Conservation (phyloP, 2,888 invertebrate genomes). For the Ophion ventricosus region DNA sequence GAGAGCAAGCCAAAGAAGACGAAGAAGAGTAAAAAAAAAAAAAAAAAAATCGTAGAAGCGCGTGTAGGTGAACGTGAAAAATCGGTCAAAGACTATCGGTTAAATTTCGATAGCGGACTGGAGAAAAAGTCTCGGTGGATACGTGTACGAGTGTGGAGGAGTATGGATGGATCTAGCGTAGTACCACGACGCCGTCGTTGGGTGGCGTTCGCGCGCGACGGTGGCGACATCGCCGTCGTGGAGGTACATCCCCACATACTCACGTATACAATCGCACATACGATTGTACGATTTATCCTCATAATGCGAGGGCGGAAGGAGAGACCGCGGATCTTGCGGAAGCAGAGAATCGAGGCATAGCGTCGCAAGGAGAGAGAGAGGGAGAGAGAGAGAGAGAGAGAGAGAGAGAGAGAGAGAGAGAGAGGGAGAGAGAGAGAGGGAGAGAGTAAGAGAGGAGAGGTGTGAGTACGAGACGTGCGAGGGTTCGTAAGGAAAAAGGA, state of each 20-base stretch:
- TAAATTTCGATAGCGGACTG: constrained; percentile 58
- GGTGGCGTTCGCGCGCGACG: constrained; percentile 33
- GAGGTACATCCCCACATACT: background rate
- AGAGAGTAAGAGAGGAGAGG: constrained; percentile 1
- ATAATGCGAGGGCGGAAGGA: constrained; percentile 23
- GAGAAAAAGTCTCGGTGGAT: constrained; percentile 31
- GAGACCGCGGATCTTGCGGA: constrained; percentile 48
- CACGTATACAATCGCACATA: constrained; percentile 1
- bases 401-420: constrained; percentile 1
- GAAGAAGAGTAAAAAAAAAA: constrained; percentile 24
- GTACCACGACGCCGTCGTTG: constrained; percentile 44
- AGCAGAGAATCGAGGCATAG: constrained; percentile 51
- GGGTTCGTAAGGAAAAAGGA: constrained; percentile 39
- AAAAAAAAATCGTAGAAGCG: constrained; percentile 12
- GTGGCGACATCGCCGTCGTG: constrained; percentile 29
- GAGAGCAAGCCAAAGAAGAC: background rate
- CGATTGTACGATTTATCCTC: too few relatives aligned
- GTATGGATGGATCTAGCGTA: constrained; percentile 31
- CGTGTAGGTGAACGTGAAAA: constrained; percentile 42
- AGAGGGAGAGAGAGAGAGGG: constrained; percentile 38
- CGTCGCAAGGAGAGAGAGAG: constrained; percentile 32
- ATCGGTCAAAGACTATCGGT: constrained; percentile 61
- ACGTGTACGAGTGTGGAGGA: background rate
- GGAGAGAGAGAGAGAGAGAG: constrained; percentile 16
- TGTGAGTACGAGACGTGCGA: constrained; percentile 48